phyloP scores from a whole-genome alignment of 2,113 vertebrate species.

The Odocoileus hemionus region DNA sequence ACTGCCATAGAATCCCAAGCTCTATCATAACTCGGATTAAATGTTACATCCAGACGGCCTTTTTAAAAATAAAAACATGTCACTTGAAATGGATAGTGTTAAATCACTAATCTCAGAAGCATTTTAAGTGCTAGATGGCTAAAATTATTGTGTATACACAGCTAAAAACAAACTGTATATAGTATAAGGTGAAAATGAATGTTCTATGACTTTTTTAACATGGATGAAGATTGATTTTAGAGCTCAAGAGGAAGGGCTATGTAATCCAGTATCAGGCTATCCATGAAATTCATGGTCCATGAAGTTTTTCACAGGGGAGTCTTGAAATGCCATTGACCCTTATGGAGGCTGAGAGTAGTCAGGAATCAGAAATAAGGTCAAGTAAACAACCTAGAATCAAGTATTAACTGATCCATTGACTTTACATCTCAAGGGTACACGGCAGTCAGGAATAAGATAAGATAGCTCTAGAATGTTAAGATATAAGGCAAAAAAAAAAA shows the following conservation, averaged over 20 bases:
- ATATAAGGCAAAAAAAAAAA: not conserved
- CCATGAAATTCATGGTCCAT: not conserved
- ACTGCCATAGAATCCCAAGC: not conserved
- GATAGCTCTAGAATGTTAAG: not conserved
- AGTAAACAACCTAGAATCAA: not conserved
- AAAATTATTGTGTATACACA: not conserved
- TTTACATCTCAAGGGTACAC: not conserved
- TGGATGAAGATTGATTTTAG: not conserved
- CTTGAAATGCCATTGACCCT: not conserved
- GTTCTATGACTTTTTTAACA: not conserved
- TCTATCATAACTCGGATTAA: constrained; percentile 21
- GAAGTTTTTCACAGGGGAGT: not conserved
- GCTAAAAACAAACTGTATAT: not conserved
- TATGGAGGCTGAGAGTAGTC: not conserved
- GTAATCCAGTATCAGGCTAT: not conserved
- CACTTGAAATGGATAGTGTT: constrained; percentile 16
- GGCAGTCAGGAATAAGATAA: not conserved
- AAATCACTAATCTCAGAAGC: constrained; percentile 31
- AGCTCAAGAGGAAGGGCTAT: not conserved
- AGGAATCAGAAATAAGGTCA: not conserved
- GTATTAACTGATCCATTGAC: not conserved
- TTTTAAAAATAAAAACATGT: constrained; percentile 11
- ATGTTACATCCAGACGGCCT: constrained; percentile 15
- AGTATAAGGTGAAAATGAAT: not conserved
- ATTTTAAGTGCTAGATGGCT: constrained; percentile 4